phyloP scores from a whole-genome alignment of 2,888 invertebrate species.

The Incurvaria masculella region DNA sequence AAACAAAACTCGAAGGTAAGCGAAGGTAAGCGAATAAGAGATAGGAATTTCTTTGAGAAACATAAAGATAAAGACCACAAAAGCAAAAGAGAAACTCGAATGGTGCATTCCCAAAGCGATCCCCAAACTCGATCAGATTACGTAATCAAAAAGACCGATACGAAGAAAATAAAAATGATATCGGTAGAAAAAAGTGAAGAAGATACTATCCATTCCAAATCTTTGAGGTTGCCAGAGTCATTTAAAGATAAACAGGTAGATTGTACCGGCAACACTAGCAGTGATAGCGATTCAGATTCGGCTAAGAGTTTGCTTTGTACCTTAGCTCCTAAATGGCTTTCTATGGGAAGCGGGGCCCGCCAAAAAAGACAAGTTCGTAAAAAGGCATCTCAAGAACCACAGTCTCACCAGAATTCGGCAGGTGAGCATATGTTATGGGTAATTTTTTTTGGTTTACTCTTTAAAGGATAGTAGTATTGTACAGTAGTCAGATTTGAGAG shows the following conservation, averaged over 20 bases:
- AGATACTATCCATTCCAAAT: conserved; percentile 12
- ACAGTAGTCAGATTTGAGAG: no score
- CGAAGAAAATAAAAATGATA: conserved; percentile 11
- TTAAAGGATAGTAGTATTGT: no score
- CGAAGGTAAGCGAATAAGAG: conserved; percentile 9
- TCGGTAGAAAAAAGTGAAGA: conserved; percentile 14
- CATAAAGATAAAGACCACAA: conserved; percentile 3
- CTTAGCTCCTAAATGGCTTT: conserved; percentile 39
- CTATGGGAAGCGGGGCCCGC: conserved; percentile 18
- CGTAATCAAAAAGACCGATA: conserved; percentile 9
- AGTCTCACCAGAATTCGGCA: conserved; percentile 13
- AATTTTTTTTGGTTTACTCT: no score
- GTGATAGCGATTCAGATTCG: conserved; percentile 34
- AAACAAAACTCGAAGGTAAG: conserved; percentile 1
- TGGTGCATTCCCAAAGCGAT: conserved; percentile 4
- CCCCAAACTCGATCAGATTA: conserved; percentile 1
- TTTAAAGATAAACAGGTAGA: background rate
- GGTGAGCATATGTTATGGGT: conserved; percentile 12
- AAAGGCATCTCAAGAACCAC: conserved; percentile 12
- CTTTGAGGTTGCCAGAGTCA: conserved; percentile 15
- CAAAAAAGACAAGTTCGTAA: conserved; percentile 12
- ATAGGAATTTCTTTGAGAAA: conserved; percentile 3
- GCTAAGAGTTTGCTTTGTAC: conserved; percentile 35
- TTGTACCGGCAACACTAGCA: conserved; percentile 10
- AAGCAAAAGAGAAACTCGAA: conserved; percentile 2